Percentiles rank a stretch among this genome's conserved stretches.
These are phyloP conservation scores for Pica pica DNA, from an alignment of 2,113 vertebrate genomes.

Conservation along the genomic window DNA sequence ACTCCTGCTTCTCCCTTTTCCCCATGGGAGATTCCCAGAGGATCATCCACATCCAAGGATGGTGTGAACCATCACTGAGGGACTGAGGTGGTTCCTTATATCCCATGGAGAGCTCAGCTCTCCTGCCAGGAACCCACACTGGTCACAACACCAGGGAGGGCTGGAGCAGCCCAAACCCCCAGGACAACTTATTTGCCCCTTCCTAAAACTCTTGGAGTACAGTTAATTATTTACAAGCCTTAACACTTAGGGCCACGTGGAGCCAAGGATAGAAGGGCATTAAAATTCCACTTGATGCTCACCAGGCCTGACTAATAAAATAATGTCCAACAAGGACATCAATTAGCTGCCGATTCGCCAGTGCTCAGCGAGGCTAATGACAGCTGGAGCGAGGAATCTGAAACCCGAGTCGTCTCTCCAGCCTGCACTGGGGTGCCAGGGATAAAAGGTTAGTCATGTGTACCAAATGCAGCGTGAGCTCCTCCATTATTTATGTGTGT, in stretches of 20 bases:
- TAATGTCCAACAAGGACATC: conserved; percentile 60
- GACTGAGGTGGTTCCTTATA: background rate
- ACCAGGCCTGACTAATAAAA: conserved; percentile 66
- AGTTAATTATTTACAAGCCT: conserved; percentile 35
- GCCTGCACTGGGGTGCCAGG: conserved; percentile 25
- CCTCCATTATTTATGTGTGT: conserved; percentile 65
- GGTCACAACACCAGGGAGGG: background rate
- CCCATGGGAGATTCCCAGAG: background rate
- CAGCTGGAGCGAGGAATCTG: conserved; percentile 53
- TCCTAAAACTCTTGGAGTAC: background rate
- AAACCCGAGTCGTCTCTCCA: conserved; percentile 30
- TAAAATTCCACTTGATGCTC: conserved; percentile 61
- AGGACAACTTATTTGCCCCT: background rate
- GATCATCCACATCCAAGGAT: background rate
- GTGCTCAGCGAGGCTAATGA: conserved; percentile 28
- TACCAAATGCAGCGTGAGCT: conserved; percentile 45
- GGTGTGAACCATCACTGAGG: background rate
- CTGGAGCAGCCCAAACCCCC: background rate
- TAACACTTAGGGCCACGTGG: background rate
- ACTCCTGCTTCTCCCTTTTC: background rate
- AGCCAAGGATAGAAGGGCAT: background rate
- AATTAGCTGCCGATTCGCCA: conserved; percentile 51
- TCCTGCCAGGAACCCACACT: background rate
- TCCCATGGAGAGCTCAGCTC: background rate
- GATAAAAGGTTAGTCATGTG: conserved; percentile 63